Evolutionary conservation across 2,113 vertebrate species (phyloP).

Genomic region (Vimba vimba): DNA sequence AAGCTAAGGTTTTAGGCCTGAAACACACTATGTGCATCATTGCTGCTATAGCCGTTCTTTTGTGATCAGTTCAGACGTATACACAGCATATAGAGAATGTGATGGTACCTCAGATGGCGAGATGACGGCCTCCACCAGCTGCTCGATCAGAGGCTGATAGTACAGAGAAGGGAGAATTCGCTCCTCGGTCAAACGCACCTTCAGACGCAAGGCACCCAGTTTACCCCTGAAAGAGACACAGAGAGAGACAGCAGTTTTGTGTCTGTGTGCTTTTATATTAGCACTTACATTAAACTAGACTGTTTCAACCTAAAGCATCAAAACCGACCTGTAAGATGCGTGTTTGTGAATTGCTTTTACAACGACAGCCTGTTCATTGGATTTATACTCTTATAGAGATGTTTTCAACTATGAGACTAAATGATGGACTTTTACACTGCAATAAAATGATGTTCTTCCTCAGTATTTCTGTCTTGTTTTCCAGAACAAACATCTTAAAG

Average conservation of each 20-base stretch:
- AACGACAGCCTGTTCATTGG: too few species aligned
- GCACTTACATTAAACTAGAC: background rate
- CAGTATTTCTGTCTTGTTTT: too few species aligned
- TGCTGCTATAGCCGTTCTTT: too few species aligned
- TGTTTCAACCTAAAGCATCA: background rate
- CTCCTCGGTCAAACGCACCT: slow-evolving; percentile 84
- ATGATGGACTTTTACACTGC: too few species aligned
- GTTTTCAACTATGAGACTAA: too few species aligned
- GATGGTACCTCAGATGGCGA: slow-evolving; percentile 71
- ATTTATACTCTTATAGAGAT: too few species aligned
- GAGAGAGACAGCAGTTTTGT: background rate
- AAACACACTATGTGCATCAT: background rate
- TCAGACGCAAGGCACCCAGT: slow-evolving; percentile 87
- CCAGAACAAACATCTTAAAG: too few species aligned
- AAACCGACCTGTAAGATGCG: background rate
- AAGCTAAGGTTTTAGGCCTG: too few species aligned
- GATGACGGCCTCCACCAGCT: slow-evolving; percentile 84
- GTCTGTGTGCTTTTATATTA: background rate
- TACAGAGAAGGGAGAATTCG: slow-evolving; percentile 77
- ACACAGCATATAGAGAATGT: background rate
- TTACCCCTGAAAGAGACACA: slow-evolving; percentile 70
- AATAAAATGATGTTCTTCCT: too few species aligned
- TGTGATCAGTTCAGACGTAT: too few species aligned
- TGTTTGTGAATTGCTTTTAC: too few species aligned
- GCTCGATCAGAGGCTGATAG: slow-evolving; percentile 84